Base-by-base conservation (phyloP, 2,888 invertebrate species). In the Ferrisia virgata region DNA sequence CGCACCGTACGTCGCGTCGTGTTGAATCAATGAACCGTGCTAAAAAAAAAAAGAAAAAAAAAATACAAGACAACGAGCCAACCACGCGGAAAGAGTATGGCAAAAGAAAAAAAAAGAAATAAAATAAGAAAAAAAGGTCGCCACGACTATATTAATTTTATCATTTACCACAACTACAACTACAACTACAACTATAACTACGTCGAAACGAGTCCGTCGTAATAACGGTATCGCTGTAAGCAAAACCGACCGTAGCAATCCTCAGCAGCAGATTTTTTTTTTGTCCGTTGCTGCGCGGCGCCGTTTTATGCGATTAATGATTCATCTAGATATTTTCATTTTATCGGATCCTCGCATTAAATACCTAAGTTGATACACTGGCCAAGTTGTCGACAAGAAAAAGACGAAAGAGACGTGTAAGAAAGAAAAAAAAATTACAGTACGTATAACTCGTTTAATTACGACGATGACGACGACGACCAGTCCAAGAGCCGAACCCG, bases 1-100 rank as follows among this genome's bases (percentile, higher is more conserved):
- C n/a, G n/a, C n/a, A n/a, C n/a, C n/a, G n/a, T n/a, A n/a, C n/a
- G n/a, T n/a, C n/a, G n/a, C n/a, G 64, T 64, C 64, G 64, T 64
- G 64, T 64, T 64, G 64, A 64, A 64, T 64, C 64, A 64, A 64
- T 64, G 64, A 64, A 64, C 64, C 64, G 64, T 64, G 64, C 64
- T 64, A 64, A 31, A 25, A 28, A 64, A 64, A 64, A 47, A 64
- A 31, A 25, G 15, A 64, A 64, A 64, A 47, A 47, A 47, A 43
- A 6, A 43, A 2, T 13, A 18, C n/a, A 47, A 47, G 22, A 53
- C 53, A 53, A 22, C n/a, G 53, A 47, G 47, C 47, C 43, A 43
- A n/a, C 22, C 18, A 53, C 53, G 64, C 39, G 6, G 5, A 39
- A 39, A 11, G 39, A 39, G n/a, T n/a, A 64, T 64, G 64, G 64